A percentile compares a stretch with the other conserved stretches of the same genome.
Evolutionary conservation across 2,113 vertebrate species (phyloP).

Genomic region (Ceyx margarethae): DNA sequence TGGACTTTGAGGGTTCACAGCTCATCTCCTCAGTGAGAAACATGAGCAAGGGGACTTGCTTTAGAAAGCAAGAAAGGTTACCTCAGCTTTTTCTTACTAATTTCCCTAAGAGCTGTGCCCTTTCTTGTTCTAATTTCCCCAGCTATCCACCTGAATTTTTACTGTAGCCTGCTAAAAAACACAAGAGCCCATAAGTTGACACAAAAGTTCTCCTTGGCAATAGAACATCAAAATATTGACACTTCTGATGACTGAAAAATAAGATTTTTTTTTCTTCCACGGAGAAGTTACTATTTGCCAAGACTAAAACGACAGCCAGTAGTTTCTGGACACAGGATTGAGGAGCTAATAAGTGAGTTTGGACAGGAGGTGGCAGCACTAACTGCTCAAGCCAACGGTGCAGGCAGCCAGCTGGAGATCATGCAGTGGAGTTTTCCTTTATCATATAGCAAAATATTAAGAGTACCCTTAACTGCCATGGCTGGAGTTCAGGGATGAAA

Average conservation of each 20-base stretch:
- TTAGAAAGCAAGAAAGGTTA: background rate
- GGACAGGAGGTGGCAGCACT: constrained; percentile 79
- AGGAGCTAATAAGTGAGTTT: constrained; percentile 70
- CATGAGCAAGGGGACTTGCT: background rate
- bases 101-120: background rate
- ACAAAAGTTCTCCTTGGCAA: background rate
- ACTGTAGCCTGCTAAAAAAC: background rate
- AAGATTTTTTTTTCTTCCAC: background rate
- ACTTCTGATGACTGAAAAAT: background rate
- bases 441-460: background rate
- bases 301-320: background rate
- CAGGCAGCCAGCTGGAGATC: constrained; percentile 64
- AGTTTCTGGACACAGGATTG: constrained; percentile 44
- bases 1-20: background rate
- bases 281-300: background rate
- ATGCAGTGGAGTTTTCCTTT: constrained; percentile 64
- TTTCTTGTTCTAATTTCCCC: background rate
- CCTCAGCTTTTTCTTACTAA: background rate
- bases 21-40: background rate
- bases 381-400: constrained; percentile 62
- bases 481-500: background rate
- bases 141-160: background rate
- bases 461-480: background rate
- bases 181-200: fast-evolving
- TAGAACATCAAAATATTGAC: fast-evolving